These are phyloP conservation scores for Phyllotis vaccarum DNA, from an alignment of 2,797 vertebrate genomes.

Conservation along the genomic window DNA sequence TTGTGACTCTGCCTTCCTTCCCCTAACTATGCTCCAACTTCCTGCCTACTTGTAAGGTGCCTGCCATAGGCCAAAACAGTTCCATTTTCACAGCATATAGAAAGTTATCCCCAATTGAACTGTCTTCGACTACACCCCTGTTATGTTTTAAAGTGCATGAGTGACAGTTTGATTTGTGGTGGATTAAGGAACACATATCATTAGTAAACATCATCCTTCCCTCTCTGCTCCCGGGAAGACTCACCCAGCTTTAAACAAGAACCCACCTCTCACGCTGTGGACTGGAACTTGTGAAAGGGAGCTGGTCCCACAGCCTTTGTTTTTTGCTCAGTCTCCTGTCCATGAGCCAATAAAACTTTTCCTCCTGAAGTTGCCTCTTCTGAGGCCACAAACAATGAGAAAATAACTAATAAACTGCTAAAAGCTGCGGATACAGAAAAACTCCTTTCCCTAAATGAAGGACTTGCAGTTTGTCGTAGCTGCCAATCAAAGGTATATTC, in stretches of 20 bases:
- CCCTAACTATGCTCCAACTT: too few species aligned
- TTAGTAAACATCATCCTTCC: too few species aligned
- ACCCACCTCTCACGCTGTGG: not conserved
- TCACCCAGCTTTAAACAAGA: not conserved
- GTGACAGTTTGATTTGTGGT: not conserved
- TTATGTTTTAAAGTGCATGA: not conserved
- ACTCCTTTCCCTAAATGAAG: not conserved
- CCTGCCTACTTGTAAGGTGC: too few species aligned
- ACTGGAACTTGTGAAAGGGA: not conserved
- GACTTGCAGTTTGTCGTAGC: not conserved
- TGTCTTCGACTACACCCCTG: not conserved
- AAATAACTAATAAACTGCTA: not conserved
- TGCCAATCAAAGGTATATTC: not conserved
- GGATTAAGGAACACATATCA: not conserved
- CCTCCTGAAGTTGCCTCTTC: not conserved
- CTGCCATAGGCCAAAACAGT: too few species aligned
- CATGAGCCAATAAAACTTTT: not conserved
- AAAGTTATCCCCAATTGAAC: not conserved
- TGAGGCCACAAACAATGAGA: not conserved
- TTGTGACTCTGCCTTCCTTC: too few species aligned
- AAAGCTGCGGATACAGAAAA: not conserved
- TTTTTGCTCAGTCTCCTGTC: not conserved
- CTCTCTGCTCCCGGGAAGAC: not conserved
- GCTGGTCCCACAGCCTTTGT: not conserved
- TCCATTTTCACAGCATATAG: too few species aligned